Conservation (phyloP, 2,888 invertebrate genomes). For the Limnephilus lunatus region DNA sequence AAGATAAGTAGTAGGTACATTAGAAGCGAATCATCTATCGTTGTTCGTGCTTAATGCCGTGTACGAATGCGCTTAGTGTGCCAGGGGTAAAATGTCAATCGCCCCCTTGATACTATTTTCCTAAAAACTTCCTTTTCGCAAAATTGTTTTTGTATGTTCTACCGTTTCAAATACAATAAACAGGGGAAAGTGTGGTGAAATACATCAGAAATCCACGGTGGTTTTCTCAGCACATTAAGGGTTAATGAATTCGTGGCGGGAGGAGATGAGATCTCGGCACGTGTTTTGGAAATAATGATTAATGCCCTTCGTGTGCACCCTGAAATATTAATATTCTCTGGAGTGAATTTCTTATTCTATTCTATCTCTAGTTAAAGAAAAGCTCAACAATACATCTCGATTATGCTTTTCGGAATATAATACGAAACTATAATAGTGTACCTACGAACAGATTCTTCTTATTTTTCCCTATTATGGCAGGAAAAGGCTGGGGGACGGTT, state of each 20-base stretch:
- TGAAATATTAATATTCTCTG: neutral
- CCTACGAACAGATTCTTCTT: neutral
- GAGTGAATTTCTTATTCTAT: neutral
- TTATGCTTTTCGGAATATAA: neutral
- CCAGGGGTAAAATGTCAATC: no score
- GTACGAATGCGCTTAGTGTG: no score
- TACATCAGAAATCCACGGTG: no score
- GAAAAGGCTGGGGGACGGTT: neutral
- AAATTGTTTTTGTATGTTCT: no score
- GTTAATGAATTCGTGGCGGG: neutral
- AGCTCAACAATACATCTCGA: neutral
- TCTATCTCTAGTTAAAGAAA: neutral
- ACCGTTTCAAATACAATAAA: no score
- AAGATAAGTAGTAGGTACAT: no score
- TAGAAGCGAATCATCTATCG: no score
- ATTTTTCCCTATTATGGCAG: neutral
- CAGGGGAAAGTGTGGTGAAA: no score
- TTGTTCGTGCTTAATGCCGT: no score
- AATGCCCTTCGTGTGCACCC: neutral
- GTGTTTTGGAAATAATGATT: neutral
- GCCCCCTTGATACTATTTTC: no score
- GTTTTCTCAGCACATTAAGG: no score
- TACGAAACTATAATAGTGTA: neutral
- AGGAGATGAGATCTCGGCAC: neutral
- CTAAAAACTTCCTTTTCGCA: no score